Conservation (phyloP, 2,113 vertebrate genomes). For the Mirounga angustirostris region DNA sequence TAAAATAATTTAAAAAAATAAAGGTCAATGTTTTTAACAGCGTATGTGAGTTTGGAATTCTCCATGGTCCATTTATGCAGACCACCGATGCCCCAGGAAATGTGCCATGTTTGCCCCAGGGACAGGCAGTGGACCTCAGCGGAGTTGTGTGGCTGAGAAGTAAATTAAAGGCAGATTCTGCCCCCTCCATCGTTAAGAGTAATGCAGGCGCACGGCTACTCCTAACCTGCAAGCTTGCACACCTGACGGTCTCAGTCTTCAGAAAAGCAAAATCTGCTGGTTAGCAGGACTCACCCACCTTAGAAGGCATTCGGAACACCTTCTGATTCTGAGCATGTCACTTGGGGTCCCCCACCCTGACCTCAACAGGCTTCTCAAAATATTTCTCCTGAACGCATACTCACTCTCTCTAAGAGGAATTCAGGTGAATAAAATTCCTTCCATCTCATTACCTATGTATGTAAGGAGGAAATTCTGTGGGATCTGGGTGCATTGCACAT, state of each 20-base stretch:
- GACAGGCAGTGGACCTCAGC: not conserved
- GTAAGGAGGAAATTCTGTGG: not conserved
- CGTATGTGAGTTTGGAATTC: not conserved
- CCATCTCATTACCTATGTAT: not conserved
- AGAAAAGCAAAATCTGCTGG: not conserved
- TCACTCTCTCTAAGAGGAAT: not conserved
- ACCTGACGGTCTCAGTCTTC: not conserved
- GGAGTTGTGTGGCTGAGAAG: not conserved
- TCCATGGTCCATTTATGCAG: not conserved
- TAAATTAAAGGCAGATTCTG: not conserved
- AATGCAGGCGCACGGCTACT: not conserved
- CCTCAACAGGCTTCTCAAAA: not conserved
- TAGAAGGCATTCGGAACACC: not conserved
- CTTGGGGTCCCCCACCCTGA: not conserved
- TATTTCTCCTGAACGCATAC: not conserved
- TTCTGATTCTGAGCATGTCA: not conserved
- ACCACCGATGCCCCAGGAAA: not conserved
- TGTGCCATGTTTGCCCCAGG: fast-evolving
- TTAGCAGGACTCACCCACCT: not conserved
- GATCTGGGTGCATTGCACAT: no score
- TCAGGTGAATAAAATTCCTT: not conserved
- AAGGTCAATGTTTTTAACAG: not conserved
- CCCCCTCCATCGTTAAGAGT: not conserved
- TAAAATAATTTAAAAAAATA: not conserved
- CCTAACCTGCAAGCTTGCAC: no score